phyloP scores from a whole-genome alignment of 64 coral and sea anemone species.

The Platygyra sinensis region DNA sequence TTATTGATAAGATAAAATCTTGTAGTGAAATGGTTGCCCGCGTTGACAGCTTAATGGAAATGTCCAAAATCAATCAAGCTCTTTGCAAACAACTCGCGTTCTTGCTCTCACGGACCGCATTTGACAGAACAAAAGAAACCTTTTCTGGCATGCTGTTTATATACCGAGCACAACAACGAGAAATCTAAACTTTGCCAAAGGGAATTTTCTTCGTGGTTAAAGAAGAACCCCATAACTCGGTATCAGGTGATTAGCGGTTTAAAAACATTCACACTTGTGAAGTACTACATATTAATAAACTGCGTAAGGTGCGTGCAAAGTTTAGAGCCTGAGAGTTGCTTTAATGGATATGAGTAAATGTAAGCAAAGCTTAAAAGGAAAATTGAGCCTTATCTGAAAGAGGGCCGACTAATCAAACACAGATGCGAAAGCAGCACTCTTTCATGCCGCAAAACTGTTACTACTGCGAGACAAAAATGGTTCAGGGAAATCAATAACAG shows the following conservation, averaged over 20 bases:
- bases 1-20: conserved; percentile 54
- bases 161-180: neutral
- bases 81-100: conserved; percentile 38
- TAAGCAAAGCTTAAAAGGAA: conserved; percentile 62
- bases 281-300: conserved; percentile 5
- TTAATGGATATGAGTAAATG: conserved; percentile 64
- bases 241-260: conserved; percentile 1
- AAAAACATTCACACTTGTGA: neutral
- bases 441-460: neutral
- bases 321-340: neutral
- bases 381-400: conserved; percentile 61
- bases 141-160: conserved; percentile 24
- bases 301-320: neutral
- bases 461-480: neutral
- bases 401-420: conserved; percentile 60
- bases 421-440: conserved; percentile 21
- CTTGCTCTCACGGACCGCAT: conserved; percentile 28
- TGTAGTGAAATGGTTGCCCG: conserved; percentile 22
- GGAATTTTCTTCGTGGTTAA: conserved; percentile 6
- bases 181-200: neutral
- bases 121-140: conserved; percentile 23
- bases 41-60: conserved; percentile 70
- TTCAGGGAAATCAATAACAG: neutral
- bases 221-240: neutral
- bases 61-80: conserved; percentile 28